These are phyloP conservation scores for Pituophis catenifer DNA, from an alignment of 2,113 vertebrate genomes.

Conservation along the genomic window DNA sequence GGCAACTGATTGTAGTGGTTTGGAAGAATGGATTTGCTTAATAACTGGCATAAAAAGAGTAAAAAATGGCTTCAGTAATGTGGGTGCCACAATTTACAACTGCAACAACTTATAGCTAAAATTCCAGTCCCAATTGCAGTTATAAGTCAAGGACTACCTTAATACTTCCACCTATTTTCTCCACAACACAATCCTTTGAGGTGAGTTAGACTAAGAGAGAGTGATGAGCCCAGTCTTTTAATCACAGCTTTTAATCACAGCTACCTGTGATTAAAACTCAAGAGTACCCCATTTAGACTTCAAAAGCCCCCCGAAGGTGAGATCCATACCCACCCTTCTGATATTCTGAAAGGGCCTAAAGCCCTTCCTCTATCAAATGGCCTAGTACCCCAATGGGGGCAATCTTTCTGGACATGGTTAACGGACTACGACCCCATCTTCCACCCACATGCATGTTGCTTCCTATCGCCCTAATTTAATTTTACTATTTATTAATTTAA, in stretches of 20 bases:
- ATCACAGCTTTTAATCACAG: not conserved
- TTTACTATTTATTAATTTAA: not conserved
- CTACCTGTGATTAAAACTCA: not conserved
- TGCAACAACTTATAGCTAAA: not conserved
- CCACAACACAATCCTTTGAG: not conserved
- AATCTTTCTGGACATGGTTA: not conserved
- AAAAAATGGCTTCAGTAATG: not conserved
- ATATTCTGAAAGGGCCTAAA: not conserved
- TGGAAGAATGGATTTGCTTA: not conserved
- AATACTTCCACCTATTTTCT: not conserved
- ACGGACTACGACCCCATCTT: not conserved
- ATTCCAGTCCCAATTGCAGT: not conserved
- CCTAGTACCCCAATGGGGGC: not conserved
- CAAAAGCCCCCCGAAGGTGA: not conserved
- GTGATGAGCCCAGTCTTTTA: not conserved
- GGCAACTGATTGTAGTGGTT: not conserved
- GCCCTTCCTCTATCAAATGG: not conserved
- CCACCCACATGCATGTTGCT: not conserved
- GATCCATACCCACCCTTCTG: not conserved
- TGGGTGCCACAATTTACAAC: not conserved
- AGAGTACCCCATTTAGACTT: not conserved
- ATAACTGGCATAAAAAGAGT: not conserved
- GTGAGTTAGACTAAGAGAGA: not conserved
- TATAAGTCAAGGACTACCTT: not conserved
- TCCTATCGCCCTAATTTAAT: not conserved